A percentile compares a stretch with the other conserved stretches of the same genome.
phyloP scores from a whole-genome alignment of 2,888 invertebrate genomes.

The Conus canariensis region DNA sequence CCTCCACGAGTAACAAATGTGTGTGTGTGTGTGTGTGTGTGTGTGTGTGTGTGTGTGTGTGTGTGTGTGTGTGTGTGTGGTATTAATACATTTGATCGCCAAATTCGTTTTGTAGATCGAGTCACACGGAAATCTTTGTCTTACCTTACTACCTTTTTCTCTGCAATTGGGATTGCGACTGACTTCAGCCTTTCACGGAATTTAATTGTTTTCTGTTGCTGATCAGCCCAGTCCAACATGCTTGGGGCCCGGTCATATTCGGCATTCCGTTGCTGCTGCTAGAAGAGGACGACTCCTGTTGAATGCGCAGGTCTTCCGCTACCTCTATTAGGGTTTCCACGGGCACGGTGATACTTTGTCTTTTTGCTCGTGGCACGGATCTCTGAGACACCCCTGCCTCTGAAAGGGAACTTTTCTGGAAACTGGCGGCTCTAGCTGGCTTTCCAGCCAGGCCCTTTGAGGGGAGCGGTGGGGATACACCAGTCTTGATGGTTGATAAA shows the following conservation, averaged over 20 bases:
- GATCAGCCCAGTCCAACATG: background rate
- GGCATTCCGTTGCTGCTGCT: too few relatives aligned
- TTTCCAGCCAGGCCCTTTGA: background rate
- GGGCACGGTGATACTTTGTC: background rate
- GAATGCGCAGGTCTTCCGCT: background rate
- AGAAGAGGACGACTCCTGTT: background rate
- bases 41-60: too few relatives aligned
- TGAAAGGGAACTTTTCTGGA: background rate
- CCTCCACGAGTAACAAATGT: too few relatives aligned
- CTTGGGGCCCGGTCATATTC: background rate
- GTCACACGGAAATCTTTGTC: background rate
- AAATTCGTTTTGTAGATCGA: background rate
- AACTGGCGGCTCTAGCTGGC: background rate
- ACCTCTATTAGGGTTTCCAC: background rate
- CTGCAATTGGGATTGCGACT: background rate
- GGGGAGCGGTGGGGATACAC: background rate
- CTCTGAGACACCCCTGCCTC: background rate
- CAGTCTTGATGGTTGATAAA: too few relatives aligned
- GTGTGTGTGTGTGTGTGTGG: too few relatives aligned
- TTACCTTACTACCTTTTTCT: slow-evolving; percentile 27
- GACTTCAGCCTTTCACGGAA: slow-evolving; percentile 16
- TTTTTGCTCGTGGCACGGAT: background rate
- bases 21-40: too few relatives aligned
- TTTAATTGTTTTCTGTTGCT: background rate
- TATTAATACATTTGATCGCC: too few relatives aligned